A percentile compares a stretch with the other conserved stretches of the same genome.
These are phyloP conservation scores for Okamejei kenojei DNA, from an alignment of 2,797 vertebrate genomes.

Conservation along the genomic window DNA sequence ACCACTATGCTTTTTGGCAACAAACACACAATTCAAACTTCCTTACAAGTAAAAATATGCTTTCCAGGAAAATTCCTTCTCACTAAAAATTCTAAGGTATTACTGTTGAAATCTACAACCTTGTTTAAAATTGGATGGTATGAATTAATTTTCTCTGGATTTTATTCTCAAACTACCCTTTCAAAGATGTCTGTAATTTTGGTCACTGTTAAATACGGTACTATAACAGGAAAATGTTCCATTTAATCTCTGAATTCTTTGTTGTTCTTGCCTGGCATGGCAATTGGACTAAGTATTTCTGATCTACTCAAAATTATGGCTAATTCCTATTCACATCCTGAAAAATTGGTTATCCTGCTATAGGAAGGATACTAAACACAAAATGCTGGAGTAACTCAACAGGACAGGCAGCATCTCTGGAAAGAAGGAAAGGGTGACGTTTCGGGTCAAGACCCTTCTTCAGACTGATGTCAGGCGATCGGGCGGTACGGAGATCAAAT, in stretches of 20 bases:
- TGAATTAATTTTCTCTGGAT: neutral
- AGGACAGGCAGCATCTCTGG: too few relatives aligned
- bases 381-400: too few relatives aligned
- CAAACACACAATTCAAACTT: neutral
- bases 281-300: neutral
- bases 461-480: too few relatives aligned
- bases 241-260: neutral
- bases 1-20: neutral
- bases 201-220: neutral
- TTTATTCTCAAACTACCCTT: neutral
- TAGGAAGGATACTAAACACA: too few relatives aligned
- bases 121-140: neutral
- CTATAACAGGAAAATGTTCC: neutral
- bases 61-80: neutral
- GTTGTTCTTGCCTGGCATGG: neutral
- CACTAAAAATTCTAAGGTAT: neutral
- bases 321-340: neutral
- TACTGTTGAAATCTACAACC: neutral
- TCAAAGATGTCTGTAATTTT: neutral
- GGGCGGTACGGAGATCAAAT: too few relatives aligned
- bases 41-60: too few relatives aligned
- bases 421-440: too few relatives aligned
- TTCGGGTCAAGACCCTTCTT: too few relatives aligned
- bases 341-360: neutral
- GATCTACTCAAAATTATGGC: neutral